phyloP scores from a whole-genome alignment of 2,113 vertebrate species.

The Pholis gunnellus region DNA sequence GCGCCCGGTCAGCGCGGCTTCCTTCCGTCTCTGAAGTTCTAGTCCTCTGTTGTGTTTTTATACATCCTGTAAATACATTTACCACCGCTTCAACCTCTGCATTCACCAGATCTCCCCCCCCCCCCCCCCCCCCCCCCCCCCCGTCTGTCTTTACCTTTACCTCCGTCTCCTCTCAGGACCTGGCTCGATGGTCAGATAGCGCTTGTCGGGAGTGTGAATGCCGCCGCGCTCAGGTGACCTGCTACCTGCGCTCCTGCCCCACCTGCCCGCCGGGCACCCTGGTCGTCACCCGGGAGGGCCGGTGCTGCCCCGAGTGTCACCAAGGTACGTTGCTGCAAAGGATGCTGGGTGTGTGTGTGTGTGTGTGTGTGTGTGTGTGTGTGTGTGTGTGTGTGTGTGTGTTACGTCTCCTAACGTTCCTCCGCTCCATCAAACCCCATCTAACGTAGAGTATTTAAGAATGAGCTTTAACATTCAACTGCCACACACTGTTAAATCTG shows the following conservation, averaged over 20 bases:
- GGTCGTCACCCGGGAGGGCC: conserved; percentile 67
- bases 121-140: conserved; percentile 3
- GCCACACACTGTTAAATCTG: neutral
- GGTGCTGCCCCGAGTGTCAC: conserved; percentile 89
- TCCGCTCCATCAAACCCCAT: neutral
- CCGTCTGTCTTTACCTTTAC: neutral
- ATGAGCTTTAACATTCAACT: neutral
- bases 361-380: neutral
- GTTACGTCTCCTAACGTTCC: neutral
- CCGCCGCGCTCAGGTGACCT: conserved; percentile 80
- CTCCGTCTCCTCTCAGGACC: conserved; percentile 74
- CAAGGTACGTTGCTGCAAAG: conserved; percentile 81
- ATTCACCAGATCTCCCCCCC: neutral
- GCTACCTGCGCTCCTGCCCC: conserved; percentile 88
- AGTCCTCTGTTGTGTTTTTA: neutral
- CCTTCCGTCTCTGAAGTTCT: neutral
- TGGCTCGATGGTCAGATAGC: conserved; percentile 85
- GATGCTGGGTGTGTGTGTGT: neutral
- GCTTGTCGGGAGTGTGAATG: conserved; percentile 89
- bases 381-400: conserved; percentile 4
- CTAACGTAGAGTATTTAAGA: neutral
- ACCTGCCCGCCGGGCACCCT: conserved; percentile 86
- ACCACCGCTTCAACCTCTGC: neutral
- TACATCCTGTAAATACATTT: neutral
- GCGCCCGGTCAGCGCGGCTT: neutral